Base-by-base conservation (phyloP, 2,888 invertebrate species). In the Orthosia cruda region DNA sequence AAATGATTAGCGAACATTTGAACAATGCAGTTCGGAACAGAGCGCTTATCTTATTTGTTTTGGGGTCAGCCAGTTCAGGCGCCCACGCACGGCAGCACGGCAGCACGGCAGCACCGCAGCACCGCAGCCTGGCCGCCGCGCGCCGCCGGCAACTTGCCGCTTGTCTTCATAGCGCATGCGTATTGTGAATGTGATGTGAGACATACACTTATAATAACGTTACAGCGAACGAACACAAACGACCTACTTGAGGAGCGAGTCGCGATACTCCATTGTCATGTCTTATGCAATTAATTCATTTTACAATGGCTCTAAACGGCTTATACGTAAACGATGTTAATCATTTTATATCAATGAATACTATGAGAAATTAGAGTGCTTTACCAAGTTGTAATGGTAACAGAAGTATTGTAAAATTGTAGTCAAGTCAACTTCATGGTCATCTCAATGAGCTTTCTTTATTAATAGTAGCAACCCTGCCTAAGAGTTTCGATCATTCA, bases 41-140 rank as follows among this genome's bases (percentile, higher is more conserved):
- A 71, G 65, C 87, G 80, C 78, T 93, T 92, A 90, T 92, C 91
- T 91, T 84, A 89, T 91, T 89, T 66, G 85, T 88, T 89, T 91
- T 91, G 88, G 88, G 92, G 92, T 90, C 90, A 90, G 82, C 85
- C 85, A 75, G 87, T 88, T 85, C 87, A 89, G 78, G 50, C 76
- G 55, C 76, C 82, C 81, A 75, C 80, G 68, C 40, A 40, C 40
- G n/a, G n/a, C n/a, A n/a, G n/a, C 3, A 3, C 32, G 32, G 32
- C 32, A 0, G 32, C 32, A 3, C 32, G 26, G 26, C 26, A 4
- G 26, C 26, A 32, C 32, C 3, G 32, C 32, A 32, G 32, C 40
- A 18, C 78, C 67, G 9, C 49, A 16, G 49, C 61, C 26, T 1
- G 15, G 20, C 5, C n/a, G n/a, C n/a, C n/a, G n/a, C n/a, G n/a